Conservation (phyloP, 2,797 vertebrate species). For the Dicrostonyx torquatus region DNA sequence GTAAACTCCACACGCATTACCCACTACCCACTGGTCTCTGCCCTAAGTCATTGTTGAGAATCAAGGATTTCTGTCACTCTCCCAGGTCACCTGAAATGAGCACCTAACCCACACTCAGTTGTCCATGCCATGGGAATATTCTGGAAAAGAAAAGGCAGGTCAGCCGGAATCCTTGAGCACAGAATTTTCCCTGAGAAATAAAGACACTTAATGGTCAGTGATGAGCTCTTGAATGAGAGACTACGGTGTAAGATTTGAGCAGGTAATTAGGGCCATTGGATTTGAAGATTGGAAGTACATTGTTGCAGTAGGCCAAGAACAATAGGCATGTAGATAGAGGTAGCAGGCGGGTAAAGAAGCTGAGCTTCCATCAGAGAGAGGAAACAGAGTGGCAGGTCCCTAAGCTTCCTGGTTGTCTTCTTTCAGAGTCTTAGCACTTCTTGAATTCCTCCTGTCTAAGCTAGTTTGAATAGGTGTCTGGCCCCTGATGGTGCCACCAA, state of each 20-base stretch:
- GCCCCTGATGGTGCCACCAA: too few species aligned
- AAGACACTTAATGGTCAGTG: neutral
- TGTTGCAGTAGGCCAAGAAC: neutral
- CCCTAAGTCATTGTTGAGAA: neutral
- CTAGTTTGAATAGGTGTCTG: neutral
- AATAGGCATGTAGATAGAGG: neutral
- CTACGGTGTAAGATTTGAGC: neutral
- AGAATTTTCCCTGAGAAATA: neutral
- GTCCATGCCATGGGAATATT: neutral
- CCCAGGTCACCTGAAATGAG: neutral
- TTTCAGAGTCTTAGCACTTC: neutral
- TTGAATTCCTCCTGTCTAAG: neutral
- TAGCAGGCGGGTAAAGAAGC: neutral
- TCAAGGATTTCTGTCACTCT: neutral
- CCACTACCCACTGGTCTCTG: neutral
- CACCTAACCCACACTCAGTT: neutral
- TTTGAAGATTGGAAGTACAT: neutral
- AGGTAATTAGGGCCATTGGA: neutral
- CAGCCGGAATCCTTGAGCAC: neutral
- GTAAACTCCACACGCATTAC: neutral
- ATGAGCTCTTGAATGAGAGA: neutral
- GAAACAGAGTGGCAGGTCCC: neutral
- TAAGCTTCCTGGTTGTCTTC: neutral
- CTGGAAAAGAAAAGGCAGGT: neutral
- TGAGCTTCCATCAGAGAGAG: neutral